Base-by-base conservation (phyloP, 2,797 vertebrate species). In the Fundulus diaphanus region DNA sequence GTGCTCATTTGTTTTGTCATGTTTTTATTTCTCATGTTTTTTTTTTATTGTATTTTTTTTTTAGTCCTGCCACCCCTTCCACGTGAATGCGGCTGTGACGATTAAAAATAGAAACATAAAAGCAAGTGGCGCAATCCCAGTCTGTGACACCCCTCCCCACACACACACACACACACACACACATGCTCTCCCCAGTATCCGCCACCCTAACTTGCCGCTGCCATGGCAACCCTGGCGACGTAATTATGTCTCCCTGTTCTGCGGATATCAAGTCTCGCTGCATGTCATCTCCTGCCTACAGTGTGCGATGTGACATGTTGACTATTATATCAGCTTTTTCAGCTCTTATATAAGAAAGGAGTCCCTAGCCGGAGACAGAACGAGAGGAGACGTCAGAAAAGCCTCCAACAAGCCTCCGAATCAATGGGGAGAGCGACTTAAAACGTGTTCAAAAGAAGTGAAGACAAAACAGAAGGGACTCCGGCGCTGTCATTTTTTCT, bases 51-150 rank as follows among this genome's bases (percentile, higher is more conserved):
- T n/a, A n/a, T n/a, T n/a, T n/a, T n/a, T n/a, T n/a, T n/a, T 87
- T 93, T 89, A 90, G 90, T 84, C 82, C 90, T 85, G 91, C 91
- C 85, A 92, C 83, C n/a, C 89, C 88, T 90, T 91, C 87, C 87
- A 90, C 93, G 94, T 93, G 93, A 86, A 91, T 90, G 93, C 85
- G 81, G 83, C 85, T 82, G 82, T 74, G 86, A 90, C 88, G 91
- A 93, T 93, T 96, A 95, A 94, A 96, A 96, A 96, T 95, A 96
- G 94, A 92, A 95, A 94, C 94, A 95, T 94, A 92, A 95, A 95
- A 95, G 95, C 94, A 94, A 96, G 94, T 94, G 94, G 93, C 92
- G 92, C 94, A 95, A 95, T 94, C 92, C 92, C 91, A 93, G 93
- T 91, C 93, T 95, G 92, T 93, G 91, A 95, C 95, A 94, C 94